These are phyloP conservation scores for Drosophila borborema DNA, from an alignment of 2,888 invertebrate genomes.

Conservation along the genomic window DNA sequence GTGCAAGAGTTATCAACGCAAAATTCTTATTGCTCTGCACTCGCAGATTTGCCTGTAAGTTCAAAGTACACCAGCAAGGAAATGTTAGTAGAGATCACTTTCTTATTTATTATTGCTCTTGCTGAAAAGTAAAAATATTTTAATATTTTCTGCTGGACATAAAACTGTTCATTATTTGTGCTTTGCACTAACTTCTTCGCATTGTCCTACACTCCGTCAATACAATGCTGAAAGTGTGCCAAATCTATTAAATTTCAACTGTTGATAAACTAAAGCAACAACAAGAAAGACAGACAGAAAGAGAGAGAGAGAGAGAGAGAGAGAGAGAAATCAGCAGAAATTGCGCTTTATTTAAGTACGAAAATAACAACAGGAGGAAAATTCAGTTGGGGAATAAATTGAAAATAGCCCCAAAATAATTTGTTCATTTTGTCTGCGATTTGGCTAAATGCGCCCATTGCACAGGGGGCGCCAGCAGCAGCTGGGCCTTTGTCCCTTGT, in stretches of 20 bases:
- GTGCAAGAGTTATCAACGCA: neutral
- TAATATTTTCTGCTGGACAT: neutral
- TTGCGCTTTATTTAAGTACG: conserved; percentile 79
- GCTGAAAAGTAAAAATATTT: no score
- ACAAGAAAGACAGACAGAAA: neutral
- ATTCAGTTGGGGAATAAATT: conserved; percentile 52
- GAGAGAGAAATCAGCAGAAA: conserved; percentile 44
- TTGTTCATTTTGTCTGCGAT: conserved; percentile 40
- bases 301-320: neutral
- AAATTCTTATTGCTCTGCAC: neutral
- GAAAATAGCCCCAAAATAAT: conserved; percentile 63
- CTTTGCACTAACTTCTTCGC: conserved; percentile 61
- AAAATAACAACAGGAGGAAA: conserved; percentile 68
- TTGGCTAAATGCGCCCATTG: conserved; percentile 59
- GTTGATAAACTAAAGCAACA: conserved; percentile 67
- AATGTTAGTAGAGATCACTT: neutral
- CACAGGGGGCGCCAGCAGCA: conserved; percentile 30
- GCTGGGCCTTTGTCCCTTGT: neutral
- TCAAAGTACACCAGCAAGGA: neutral
- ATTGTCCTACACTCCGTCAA: conserved; percentile 38
- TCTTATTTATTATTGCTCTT: neutral
- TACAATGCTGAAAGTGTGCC: conserved; percentile 73
- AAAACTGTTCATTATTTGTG: no score
- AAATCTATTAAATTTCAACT: conserved; percentile 80
- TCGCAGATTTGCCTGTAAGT: neutral